Percentiles rank a stretch among this genome's conserved stretches.
phyloP scores from a whole-genome alignment of 2,797 vertebrate genomes.

The Labeo calbasu region DNA sequence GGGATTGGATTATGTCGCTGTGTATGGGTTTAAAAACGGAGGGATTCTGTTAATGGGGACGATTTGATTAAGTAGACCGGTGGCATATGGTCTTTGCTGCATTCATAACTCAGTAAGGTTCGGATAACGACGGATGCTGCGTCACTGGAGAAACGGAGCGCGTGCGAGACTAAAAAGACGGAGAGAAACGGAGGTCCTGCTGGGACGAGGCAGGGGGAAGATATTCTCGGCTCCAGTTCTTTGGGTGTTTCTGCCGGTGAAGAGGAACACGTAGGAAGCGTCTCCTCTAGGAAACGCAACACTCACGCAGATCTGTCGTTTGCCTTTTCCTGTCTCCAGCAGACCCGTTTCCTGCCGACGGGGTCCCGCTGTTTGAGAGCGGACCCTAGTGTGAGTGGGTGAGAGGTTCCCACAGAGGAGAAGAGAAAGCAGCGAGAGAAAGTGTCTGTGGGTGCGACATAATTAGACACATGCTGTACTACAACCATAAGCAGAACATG shows the following conservation, averaged over 20 bases:
- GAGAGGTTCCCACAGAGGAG: slow-evolving; percentile 59
- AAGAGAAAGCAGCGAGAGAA: slow-evolving; percentile 28
- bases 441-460: slow-evolving; percentile 9
- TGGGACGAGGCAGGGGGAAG: slow-evolving; percentile 44
- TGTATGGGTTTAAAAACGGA: slow-evolving; percentile 55
- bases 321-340: slow-evolving; percentile 61
- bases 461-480: slow-evolving; percentile 10
- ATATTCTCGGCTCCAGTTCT: slow-evolving; percentile 26
- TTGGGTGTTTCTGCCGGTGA: background rate
- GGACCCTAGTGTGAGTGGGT: slow-evolving; percentile 23
- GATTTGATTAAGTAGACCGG: slow-evolving; percentile 56
- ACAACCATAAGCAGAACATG: slow-evolving; percentile 3
- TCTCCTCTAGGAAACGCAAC: slow-evolving; percentile 15
- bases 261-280: slow-evolving; percentile 4
- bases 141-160: slow-evolving; percentile 5
- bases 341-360: slow-evolving; percentile 76
- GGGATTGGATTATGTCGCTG: slow-evolving; percentile 58
- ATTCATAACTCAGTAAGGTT: slow-evolving; percentile 43
- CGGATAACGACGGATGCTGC: slow-evolving; percentile 17
- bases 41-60: slow-evolving; percentile 60
- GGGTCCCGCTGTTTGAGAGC: slow-evolving; percentile 59
- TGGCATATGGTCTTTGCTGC: slow-evolving; percentile 41
- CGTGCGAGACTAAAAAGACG: background rate
- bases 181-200: slow-evolving; percentile 5
- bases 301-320: slow-evolving; percentile 39